Evolutionary conservation across 1,140 invertebrate species (phyloP), one percentile per base, ranked within the genome.

Genomic region (Homarus americanus): DNA sequence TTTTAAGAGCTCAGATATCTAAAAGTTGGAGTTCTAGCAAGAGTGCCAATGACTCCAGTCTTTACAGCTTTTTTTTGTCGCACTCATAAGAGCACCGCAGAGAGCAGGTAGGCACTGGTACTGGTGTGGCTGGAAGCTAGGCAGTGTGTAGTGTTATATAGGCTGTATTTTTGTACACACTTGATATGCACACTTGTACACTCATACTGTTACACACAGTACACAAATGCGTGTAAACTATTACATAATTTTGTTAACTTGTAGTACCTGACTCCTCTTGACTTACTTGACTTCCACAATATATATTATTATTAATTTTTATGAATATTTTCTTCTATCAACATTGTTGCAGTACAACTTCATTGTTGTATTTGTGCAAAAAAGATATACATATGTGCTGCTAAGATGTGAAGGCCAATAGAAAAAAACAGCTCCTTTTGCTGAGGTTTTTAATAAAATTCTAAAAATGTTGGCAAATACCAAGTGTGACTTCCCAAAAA

Each of bases 111-210:
- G 69, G 32, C 41, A 69, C 41, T 82, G 69, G 41, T 44, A 32
- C 41, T 40, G 76, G 20, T 49, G 41, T 49, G 69, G 83, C 83
- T 85, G 83, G 66, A 69, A 69, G 83, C 83, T 75, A 72, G 66
- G 28, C 69, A 75, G 32, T 41, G 72, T 73, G 66, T 85, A 73
- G 41, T 85, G 69, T 85, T 85, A 73, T 85, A 85, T 72, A 85
- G 83, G 83, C 69, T 85, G 83, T 85, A 85, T 85, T 85, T 85
- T 85, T 85, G 44, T 85, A 85, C 83, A 85, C 82, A 76, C 38
- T 24, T 44, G 38, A 72, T 85, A 85, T n/a, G 36, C 4, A 73
- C 49, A 82, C 79, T 82, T 34, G 41, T 63, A 40, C 28, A 82
- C 79, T 63, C 49, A 82, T 63, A 32, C n/a, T 66, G 63, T 66